Evolutionary conservation across 2,888 invertebrate genomes (phyloP), one percentile per base, ranked within the genome.

Genomic region (Tetragonisca angustula): DNA sequence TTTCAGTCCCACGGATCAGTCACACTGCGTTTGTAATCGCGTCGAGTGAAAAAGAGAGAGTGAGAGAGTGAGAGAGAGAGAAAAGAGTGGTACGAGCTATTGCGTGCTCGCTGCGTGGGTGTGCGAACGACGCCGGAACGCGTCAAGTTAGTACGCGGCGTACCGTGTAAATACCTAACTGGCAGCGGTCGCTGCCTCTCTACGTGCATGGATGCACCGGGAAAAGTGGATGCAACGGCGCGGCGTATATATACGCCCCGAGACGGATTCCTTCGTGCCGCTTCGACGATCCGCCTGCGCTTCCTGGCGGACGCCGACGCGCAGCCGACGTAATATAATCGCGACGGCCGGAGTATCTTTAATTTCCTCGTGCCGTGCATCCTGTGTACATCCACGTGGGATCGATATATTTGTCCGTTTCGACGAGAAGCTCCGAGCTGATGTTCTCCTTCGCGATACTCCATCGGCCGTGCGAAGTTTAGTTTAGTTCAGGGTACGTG

Each of bases 161-260:
- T 87, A 87, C 77, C 87, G 87, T 88, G 87, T 89, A 89, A 89
- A 89, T 87, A 88, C 82, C 78, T 83, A 74, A 80, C 85, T 76
- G 86, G 71, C 79, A 81, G 69, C 73, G 87, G 64, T 74, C 61
- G 69, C 69, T 49, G 17, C 50, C 21, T 68, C 68, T 74, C 56
- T 54, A 76, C 73, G 62, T 59, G 70, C 65, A 70, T 50, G 67
- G 82, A 74, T 74, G 77, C 83, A 73, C 56, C 79, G 59, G 77
- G 81, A 85, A 88, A 88, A 85, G 85, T 81, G 77, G 68, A 71
- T 83, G 75, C 56, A 68, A 64, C 84, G 79, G 49, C 59, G 49
- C 21, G 24, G 27, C 24, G 11, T 61, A 61, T 4, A 19, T 61
- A 11, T 19, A 32, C 9, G 27, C 17, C 17, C 17, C 59, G 52